Evolutionary conservation across 2,113 vertebrate species (phyloP).

Genomic region (Sinosuthora webbiana): DNA sequence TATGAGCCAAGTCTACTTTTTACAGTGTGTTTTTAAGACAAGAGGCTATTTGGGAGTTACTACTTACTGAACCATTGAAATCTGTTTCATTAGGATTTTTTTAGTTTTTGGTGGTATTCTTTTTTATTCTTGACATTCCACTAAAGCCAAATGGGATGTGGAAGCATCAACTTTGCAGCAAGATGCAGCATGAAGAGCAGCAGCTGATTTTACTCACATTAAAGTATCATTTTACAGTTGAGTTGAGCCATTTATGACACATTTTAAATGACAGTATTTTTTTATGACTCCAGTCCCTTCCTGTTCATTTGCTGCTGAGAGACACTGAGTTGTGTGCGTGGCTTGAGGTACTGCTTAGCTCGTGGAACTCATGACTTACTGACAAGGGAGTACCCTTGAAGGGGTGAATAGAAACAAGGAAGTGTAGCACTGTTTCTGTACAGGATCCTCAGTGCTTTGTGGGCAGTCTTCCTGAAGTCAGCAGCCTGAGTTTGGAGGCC

Average conservation of each 20-base stretch:
- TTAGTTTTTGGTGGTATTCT: background rate
- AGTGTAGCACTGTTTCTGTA: background rate
- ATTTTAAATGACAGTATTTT: background rate
- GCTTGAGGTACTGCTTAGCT: background rate
- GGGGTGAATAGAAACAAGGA: background rate
- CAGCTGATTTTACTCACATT: background rate
- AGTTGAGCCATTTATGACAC: background rate
- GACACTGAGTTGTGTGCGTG: rapidly evolving
- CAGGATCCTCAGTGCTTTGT: background rate
- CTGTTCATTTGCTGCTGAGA: background rate
- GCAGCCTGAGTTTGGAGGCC: background rate
- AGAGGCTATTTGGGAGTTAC: background rate
- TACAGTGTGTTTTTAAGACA: background rate
- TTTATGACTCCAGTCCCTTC: background rate
- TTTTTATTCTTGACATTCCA: background rate
- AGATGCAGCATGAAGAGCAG: background rate
- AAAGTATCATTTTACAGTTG: background rate
- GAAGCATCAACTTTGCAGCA: background rate
- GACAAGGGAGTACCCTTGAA: background rate
- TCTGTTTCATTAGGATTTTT: background rate
- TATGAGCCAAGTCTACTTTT: background rate
- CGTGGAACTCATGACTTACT: background rate
- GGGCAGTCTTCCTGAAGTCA: background rate
- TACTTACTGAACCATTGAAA: background rate
- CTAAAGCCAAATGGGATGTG: background rate